Evolutionary conservation across 2,888 invertebrate species (phyloP), one percentile per base, ranked within the genome.

Genomic region (Patella pellucida): DNA sequence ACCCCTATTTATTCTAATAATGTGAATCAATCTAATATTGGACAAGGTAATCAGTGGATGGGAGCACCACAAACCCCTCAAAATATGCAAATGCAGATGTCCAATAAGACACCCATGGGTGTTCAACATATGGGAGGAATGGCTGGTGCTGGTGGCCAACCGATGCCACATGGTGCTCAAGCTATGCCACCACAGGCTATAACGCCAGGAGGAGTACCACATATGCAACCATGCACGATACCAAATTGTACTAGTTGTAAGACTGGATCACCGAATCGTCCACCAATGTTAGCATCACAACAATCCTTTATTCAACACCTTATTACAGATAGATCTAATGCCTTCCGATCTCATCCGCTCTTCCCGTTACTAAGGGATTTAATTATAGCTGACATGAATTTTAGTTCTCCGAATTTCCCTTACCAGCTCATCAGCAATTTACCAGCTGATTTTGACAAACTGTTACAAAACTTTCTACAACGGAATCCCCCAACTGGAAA

Each of bases 361-460:
- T 90, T 89, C 79, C 89, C 89, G 1, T 83, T 91, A 68, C 83
- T 91, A 62, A 85, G 90, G 71, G 91, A 91, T 77, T 83, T 91
- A 78, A 89, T 90, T 77, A 90, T 91, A 72, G 90, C 90, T 16
- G 90, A 90, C 80, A 89, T 89, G 89, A 91, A 90, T 83, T 90
- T 90, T 78, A 85, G 86, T 75, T 85, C 86, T 7, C 90, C 90
- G 11, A 83, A 85, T 72, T 90, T 90, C 78, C 91, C 90, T 52
- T 89, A 89, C 80, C 87, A 87, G 78, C 85, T 90, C 31, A 89
- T 90, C 73, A 86, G 86, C 67, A 87, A 89, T 79, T 78, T 91
- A 77, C 90, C 91, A 2, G 82, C 86, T 14, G 90, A 90, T 78
- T 90, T 91, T 76, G 88, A 89, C 76, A 87, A 85, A 77, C 84